Percentiles rank a stretch among this genome's conserved stretches.
Evolutionary conservation across 2,113 vertebrate genomes (phyloP).

Genomic region (Cepphus grylle): DNA sequence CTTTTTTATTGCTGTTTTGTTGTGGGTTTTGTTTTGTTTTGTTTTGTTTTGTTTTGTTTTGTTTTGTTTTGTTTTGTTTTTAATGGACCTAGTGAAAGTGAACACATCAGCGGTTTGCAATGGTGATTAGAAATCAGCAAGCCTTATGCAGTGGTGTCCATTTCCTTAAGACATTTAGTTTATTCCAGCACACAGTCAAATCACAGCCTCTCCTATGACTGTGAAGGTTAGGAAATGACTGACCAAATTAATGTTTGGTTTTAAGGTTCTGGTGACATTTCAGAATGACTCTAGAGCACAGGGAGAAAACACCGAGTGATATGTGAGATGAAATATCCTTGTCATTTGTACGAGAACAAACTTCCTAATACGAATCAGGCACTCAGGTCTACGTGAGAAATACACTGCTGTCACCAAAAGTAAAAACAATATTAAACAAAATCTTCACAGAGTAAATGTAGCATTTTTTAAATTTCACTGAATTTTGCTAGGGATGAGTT

Average conservation of each 20-base stretch:
- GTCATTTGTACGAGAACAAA: neutral
- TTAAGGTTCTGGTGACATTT: constrained; percentile 12
- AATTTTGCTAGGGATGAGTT: neutral
- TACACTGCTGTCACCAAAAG: neutral
- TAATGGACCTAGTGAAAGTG: neutral
- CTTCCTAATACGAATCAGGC: neutral
- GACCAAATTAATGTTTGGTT: constrained; percentile 15
- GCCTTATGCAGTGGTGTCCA: neutral
- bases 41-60: neutral
- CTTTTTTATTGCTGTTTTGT: neutral
- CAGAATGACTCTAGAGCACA: neutral
- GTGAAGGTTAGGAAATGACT: constrained; percentile 2
- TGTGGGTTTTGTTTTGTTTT: neutral
- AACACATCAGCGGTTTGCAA: neutral
- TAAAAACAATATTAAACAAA: neutral
- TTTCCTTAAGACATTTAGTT: neutral
- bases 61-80: neutral
- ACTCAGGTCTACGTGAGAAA: neutral
- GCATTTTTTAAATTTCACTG: neutral
- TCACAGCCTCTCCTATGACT: neutral
- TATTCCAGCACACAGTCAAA: neutral
- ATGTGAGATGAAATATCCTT: neutral
- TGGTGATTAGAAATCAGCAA: neutral
- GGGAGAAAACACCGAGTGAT: neutral
- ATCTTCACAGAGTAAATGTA: neutral